phyloP scores from a whole-genome alignment of 2,888 invertebrate species.

The Yponomeuta cagnagella region DNA sequence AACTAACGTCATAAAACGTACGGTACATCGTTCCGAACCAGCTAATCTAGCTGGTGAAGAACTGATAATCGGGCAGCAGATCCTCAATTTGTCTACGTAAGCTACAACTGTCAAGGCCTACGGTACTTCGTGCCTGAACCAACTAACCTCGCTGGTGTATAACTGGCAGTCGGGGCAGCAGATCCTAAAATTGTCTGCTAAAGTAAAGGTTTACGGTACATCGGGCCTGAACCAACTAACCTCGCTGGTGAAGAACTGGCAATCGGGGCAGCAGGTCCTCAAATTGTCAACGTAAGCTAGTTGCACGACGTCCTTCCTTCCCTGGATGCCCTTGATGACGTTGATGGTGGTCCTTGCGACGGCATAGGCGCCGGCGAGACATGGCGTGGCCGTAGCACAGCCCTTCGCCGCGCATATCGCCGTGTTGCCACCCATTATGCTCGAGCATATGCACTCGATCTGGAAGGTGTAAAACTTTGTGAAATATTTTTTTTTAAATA shows the following conservation, averaged over 20 bases:
- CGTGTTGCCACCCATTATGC: conserved; percentile 59
- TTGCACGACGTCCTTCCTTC: conserved; percentile 43
- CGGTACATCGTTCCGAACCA: no score
- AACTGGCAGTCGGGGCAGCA: no score
- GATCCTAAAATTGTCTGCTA: no score
- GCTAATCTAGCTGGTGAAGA: no score
- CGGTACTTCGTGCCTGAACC: no score
- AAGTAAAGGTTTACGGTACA: no score
- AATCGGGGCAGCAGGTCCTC: conserved; percentile 54
- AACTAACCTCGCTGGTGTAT: no score
- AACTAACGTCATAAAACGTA: no score
- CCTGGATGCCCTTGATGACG: conserved; percentile 54
- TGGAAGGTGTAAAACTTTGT: neutral
- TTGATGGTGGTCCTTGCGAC: conserved; percentile 57
- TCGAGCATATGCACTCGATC: conserved; percentile 58
- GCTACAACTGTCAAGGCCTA: conserved; percentile 28
- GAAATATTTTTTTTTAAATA: no score
- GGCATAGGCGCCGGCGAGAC: conserved; percentile 59
- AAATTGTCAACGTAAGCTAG: conserved; percentile 59
- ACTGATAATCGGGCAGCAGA: no score
- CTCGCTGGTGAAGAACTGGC: conserved; percentile 61
- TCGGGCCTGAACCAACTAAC: conserved; percentile 29
- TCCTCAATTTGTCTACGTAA: conserved; percentile 20
- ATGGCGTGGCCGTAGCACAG: conserved; percentile 41
- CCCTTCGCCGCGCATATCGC: conserved; percentile 51